Evolutionary conservation across 2,113 vertebrate genomes (phyloP), one percentile per base, ranked within the genome.

Genomic region (Sinosuthora webbiana): DNA sequence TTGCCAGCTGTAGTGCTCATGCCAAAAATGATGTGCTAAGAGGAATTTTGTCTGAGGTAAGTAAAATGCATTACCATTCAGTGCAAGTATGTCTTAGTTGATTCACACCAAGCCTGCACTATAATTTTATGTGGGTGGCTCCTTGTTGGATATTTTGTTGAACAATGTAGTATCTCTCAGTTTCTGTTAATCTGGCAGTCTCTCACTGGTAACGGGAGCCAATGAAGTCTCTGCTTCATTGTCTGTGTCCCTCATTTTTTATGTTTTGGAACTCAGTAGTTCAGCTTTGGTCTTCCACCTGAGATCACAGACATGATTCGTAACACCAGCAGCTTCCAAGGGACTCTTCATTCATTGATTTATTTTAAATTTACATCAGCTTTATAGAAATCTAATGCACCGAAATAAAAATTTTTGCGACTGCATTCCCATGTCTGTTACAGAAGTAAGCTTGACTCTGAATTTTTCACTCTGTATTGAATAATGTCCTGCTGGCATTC

Each of bases 11-110:
- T 2, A 2, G 22, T 8, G 82, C 82, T 93, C 60, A 23, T 73
- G 67, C 93, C 71, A 30, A 80, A 83, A 80, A 21, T 88, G 94
- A 92, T 93, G 92, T 59, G 86, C 90, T 94, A 76, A 92, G 71
- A 7, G 19, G 42, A 88, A 89, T 92, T 74, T 83, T 28, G 18
- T 93, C 71, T 94, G 91, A 80, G 86, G 89, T 69, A 83, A 80
- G 57, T 50, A 45, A 67, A 52, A 85, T 0, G 5, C 90, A 95
- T 97, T 95, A 94, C 88, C 15, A 3, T 90, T 92, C n/a, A 33
- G 4, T 30, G 53, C 80, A 97, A 57, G 67, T 95, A 97, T 97
- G 94, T 59, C 59, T 73, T 20, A 55, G 91, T 90, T 97, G 92
- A 93, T 97, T 95, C 95, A 96, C 75, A 49, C 59, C 28, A 28